Evolutionary conservation across 1,140 invertebrate genomes (phyloP).

Genomic region (Argopecten irradians): DNA sequence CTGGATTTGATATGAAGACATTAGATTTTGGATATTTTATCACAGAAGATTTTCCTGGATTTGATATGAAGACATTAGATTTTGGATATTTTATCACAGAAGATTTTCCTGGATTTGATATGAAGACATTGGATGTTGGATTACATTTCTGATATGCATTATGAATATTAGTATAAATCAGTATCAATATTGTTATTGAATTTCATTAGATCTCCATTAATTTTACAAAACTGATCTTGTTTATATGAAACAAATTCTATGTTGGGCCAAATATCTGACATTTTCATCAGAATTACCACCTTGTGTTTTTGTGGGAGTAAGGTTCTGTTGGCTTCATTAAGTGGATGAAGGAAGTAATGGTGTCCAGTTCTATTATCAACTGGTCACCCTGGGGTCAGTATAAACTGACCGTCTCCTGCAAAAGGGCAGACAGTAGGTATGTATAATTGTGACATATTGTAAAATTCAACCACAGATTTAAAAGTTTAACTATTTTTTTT

Average conservation of each 20-base stretch:
- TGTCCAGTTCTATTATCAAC: neutral
- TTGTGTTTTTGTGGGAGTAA: neutral
- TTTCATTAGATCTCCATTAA: no score
- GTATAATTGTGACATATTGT: no score
- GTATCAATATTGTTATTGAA: no score
- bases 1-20: neutral
- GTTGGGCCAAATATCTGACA: neutral
- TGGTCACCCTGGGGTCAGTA: neutral
- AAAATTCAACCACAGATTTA: no score
- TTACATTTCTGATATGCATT: neutral
- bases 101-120: neutral
- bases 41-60: neutral
- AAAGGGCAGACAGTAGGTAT: conserved; percentile 5
- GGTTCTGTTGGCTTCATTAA: neutral
- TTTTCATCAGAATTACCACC: neutral
- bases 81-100: neutral
- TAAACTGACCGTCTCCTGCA: conserved; percentile 12
- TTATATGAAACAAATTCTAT: neutral
- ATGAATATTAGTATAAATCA: no score
- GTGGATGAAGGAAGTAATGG: neutral
- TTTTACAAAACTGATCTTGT: neutral
- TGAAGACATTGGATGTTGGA: neutral
- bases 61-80: neutral
- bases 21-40: neutral
- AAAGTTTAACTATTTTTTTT: no score